A percentile compares a stretch with the other conserved stretches of the same genome.
These are phyloP conservation scores for Alauda arvensis DNA, from an alignment of 2,797 vertebrate species.

Conservation along the genomic window DNA sequence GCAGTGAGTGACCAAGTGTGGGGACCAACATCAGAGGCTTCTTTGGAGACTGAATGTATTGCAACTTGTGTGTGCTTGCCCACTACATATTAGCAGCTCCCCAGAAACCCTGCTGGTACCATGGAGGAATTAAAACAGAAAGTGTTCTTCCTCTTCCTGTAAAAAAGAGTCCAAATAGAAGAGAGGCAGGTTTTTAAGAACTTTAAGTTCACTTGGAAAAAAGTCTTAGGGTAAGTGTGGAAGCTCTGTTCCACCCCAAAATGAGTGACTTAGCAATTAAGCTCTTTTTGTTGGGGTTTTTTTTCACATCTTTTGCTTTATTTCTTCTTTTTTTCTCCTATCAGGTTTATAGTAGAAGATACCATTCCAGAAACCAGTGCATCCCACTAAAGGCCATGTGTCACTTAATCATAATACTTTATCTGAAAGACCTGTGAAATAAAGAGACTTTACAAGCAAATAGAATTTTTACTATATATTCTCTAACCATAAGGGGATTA, in stretches of 20 bases:
- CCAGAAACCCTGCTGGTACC: neutral
- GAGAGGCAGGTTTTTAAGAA: neutral
- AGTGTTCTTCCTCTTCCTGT: neutral
- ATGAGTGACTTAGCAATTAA: neutral
- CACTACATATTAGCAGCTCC: neutral
- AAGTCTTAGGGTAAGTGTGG: neutral
- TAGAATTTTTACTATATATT: conserved; percentile 51
- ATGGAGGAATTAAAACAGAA: neutral
- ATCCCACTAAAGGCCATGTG: conserved; percentile 21
- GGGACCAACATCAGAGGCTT: neutral
- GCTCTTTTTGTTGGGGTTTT: neutral
- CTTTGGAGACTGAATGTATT: neutral
- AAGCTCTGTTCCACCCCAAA: neutral
- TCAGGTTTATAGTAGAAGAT: neutral
- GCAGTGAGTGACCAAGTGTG: neutral
- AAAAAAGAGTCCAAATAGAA: neutral
- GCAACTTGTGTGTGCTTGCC: neutral
- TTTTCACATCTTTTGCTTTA: neutral
- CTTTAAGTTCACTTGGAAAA: neutral
- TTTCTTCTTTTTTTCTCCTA: neutral
- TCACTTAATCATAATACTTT: conserved; percentile 41
- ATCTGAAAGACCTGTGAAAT: conserved; percentile 43
- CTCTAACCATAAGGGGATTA: conserved; percentile 52
- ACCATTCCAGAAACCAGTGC: neutral
- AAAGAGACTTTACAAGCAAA: conserved; percentile 51